phyloP scores from a whole-genome alignment of 2,113 vertebrate genomes.

The Psilopsiagon aurifrons region DNA sequence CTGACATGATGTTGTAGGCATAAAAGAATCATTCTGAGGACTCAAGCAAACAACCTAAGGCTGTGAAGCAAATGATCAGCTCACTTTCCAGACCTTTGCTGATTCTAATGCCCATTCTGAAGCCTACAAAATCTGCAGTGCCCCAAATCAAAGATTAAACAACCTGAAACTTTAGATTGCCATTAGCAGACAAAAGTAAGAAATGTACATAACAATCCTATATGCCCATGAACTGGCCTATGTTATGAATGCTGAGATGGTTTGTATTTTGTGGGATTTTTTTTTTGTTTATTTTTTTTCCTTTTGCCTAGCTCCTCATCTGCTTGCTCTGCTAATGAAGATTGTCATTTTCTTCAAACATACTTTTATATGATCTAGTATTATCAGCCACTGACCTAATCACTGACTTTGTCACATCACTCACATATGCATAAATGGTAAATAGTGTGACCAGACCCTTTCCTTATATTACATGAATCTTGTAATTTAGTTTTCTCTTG shows the following conservation, averaged over 20 bases:
- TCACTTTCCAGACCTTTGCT: background rate
- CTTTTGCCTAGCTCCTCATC: background rate
- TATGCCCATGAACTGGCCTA: background rate
- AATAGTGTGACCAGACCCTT: background rate
- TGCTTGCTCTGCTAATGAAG: background rate
- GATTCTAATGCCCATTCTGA: background rate
- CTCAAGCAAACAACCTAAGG: background rate
- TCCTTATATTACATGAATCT: background rate
- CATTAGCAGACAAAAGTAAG: background rate
- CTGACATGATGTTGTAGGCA: background rate
- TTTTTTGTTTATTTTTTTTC: background rate
- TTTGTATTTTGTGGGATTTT: background rate
- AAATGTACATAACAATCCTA: background rate
- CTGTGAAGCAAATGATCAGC: background rate
- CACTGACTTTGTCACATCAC: background rate
- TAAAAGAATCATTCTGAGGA: background rate
- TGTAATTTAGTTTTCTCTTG: background rate
- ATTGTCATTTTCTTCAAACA: background rate
- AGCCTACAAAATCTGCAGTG: background rate
- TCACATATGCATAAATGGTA: background rate
- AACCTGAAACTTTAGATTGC: background rate
- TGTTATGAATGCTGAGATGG: background rate
- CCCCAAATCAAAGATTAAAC: background rate
- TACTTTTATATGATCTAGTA: background rate
- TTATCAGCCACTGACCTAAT: background rate